A percentile compares a stretch with the other conserved stretches of the same genome.
Conservation (phyloP, 2,888 invertebrate genomes). For the Axea sp. region DNA sequence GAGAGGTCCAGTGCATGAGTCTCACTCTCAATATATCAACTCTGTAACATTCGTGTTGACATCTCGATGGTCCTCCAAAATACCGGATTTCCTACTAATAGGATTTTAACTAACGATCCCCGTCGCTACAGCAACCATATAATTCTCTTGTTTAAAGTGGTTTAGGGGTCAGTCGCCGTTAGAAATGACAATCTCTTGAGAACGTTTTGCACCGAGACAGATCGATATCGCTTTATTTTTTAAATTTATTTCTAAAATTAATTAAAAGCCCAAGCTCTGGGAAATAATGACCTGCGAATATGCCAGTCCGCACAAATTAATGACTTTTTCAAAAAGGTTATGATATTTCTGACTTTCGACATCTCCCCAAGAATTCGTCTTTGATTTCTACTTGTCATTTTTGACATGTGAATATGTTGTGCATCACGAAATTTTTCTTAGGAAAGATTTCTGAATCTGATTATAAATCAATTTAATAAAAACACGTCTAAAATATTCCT, state of each 20-base stretch:
- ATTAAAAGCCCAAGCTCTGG: conserved; percentile 29
- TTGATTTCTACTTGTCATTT: conserved; percentile 22
- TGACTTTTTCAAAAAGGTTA: conserved; percentile 35
- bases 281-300: conserved; percentile 54
- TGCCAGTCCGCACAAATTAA: conserved; percentile 38
- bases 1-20: conserved; percentile 49
- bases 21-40: conserved; percentile 76
- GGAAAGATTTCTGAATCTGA: no score
- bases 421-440: no score
- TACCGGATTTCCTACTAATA: conserved; percentile 75
- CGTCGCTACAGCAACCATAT: conserved; percentile 46
- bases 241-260: conserved; percentile 51
- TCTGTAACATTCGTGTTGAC: conserved; percentile 72
- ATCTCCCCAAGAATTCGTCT: neutral
- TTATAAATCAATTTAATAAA: no score
- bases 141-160: conserved; percentile 54
- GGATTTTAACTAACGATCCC: conserved; percentile 76
- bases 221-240: conserved; percentile 51
- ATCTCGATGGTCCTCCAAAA: conserved; percentile 71
- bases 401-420: no score
- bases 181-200: conserved; percentile 42
- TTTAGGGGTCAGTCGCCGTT: conserved; percentile 43
- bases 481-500: no score
- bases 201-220: conserved; percentile 35
- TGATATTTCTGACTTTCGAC: conserved; percentile 18